Conservation (phyloP, 2,113 vertebrate species). For the Psilopsiagon aymara region DNA sequence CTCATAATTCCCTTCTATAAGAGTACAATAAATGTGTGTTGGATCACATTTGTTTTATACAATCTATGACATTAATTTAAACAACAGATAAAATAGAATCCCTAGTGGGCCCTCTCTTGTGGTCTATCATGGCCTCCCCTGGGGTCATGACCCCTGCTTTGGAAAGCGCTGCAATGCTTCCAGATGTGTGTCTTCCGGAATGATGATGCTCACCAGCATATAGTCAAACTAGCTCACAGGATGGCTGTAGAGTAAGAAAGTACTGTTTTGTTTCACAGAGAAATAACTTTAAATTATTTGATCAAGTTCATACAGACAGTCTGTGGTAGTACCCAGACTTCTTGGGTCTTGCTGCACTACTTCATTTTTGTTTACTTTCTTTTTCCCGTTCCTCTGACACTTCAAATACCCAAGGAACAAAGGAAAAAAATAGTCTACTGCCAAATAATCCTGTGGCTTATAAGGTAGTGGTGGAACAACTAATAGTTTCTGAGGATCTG, state of each 20-base stretch:
- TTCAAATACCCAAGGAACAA: not conserved
- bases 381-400: rapidly evolving
- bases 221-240: not conserved
- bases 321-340: not conserved
- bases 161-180: not conserved
- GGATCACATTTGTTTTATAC: not conserved
- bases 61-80: not conserved
- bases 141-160: rapidly evolving
- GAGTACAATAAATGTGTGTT: not conserved
- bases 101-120: not conserved
- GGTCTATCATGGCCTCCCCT: not conserved
- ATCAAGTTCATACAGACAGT: not conserved
- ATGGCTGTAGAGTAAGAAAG: not conserved
- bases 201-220: not conserved
- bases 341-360: not conserved
- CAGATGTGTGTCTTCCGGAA: not conserved
- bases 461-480: not conserved
- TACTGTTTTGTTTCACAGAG: not conserved
- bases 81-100: not conserved
- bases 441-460: not conserved
- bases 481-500: not conserved
- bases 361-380: not conserved
- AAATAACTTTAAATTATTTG: not conserved
- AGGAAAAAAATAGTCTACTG: not conserved
- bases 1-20: not conserved